Evolutionary conservation across 2,113 vertebrate genomes (phyloP).

Genomic region (Varanus salvator): DNA sequence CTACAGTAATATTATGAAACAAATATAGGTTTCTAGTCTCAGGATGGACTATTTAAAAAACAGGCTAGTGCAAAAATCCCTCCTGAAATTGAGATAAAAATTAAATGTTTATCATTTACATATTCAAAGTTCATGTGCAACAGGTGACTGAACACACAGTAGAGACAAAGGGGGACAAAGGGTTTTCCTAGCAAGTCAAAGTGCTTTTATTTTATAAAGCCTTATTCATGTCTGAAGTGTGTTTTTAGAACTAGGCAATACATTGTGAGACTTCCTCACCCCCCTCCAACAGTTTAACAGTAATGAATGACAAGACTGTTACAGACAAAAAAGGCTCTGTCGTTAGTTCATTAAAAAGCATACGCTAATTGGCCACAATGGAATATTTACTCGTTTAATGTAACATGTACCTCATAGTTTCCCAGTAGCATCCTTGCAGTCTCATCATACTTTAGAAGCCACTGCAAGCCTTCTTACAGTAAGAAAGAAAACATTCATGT

Average conservation of each 20-base stretch:
- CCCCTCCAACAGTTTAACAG: constrained; percentile 72
- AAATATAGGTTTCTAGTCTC: background rate
- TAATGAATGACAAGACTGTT: constrained; percentile 74
- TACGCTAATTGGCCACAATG: constrained; percentile 69
- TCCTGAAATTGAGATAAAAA: background rate
- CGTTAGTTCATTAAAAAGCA: constrained; percentile 73
- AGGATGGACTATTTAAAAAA: background rate
- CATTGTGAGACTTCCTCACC: constrained; percentile 72
- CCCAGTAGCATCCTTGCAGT: constrained; percentile 57
- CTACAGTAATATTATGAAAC: background rate
- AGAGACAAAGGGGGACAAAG: constrained; percentile 67
- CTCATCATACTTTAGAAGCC: constrained; percentile 52
- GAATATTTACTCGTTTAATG: constrained; percentile 59
- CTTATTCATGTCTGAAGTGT: constrained; percentile 76
- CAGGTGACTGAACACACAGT: constrained; percentile 33
- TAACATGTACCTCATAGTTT: constrained; percentile 64
- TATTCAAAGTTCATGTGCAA: constrained; percentile 23
- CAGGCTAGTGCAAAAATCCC: constrained; percentile 19
- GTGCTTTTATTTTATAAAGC: constrained; percentile 86
- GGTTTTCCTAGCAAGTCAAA: constrained; percentile 76
- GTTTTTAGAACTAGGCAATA: constrained; percentile 78
- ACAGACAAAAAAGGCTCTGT: constrained; percentile 72
- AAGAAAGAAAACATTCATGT: constrained; percentile 42
- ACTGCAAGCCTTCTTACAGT: constrained; percentile 29
- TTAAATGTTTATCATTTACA: background rate